Conservation (phyloP, 2,888 invertebrate species). For the Achlya flavicornis region DNA sequence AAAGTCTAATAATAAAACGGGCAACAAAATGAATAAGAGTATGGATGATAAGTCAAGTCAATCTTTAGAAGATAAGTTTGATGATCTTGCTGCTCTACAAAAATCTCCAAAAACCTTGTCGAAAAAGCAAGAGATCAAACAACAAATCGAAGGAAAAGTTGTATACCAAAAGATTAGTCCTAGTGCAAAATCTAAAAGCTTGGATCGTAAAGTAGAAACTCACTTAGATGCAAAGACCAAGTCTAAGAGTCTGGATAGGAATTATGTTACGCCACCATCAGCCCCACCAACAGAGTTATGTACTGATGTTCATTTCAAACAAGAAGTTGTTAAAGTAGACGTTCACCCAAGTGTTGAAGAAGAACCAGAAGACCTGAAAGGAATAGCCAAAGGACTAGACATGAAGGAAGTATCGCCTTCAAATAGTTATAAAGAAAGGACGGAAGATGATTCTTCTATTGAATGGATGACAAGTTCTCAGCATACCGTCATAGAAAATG, state of each 20-base stretch:
- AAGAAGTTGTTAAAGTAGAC: slow-evolving; percentile 78
- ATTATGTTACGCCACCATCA: slow-evolving; percentile 78
- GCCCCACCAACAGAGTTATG: slow-evolving; percentile 55
- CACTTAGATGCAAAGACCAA: slow-evolving; percentile 84
- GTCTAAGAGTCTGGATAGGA: slow-evolving; percentile 87
- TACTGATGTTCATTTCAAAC: slow-evolving; percentile 74
- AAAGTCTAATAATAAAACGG: slow-evolving; percentile 82
- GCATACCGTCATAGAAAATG: slow-evolving; percentile 76
- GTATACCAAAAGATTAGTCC: slow-evolving; percentile 83
- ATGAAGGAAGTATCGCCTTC: slow-evolving; percentile 63
- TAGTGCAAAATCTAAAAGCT: slow-evolving; percentile 86
- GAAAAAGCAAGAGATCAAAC: slow-evolving; percentile 85
- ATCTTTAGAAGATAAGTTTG: slow-evolving; percentile 85
- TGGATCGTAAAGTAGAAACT: slow-evolving; percentile 85
- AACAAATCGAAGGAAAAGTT: slow-evolving; percentile 86
- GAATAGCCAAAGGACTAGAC: slow-evolving; percentile 40
- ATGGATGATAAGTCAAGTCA: slow-evolving; percentile 85
- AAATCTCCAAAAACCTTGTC: slow-evolving; percentile 85
- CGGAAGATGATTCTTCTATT: slow-evolving; percentile 77
- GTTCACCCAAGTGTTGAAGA: slow-evolving; percentile 69
- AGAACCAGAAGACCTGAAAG: slow-evolving; percentile 54
- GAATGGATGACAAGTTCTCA: slow-evolving; percentile 78
- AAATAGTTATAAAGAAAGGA: slow-evolving; percentile 72
- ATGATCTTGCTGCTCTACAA: slow-evolving; percentile 81
- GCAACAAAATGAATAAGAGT: slow-evolving; percentile 84